Conservation (phyloP, 2,797 vertebrate genomes). For the Pampus argenteus region DNA sequence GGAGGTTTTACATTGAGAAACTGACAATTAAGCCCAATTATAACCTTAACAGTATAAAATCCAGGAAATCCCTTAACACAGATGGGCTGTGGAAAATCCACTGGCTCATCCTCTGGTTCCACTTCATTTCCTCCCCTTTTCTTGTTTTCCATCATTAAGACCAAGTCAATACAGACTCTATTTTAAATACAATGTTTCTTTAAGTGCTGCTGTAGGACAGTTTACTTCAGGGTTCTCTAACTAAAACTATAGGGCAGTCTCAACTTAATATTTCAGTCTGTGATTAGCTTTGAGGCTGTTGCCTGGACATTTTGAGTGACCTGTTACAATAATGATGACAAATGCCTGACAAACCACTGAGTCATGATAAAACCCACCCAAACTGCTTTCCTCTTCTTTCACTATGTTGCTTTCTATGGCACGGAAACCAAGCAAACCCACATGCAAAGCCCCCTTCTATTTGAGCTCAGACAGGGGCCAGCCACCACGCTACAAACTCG, state of each 20-base stretch:
- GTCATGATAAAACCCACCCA: slow-evolving; percentile 65
- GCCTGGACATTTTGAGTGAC: slow-evolving; percentile 45
- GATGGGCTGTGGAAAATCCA: slow-evolving; percentile 39
- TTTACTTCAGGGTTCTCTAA: slow-evolving; percentile 20
- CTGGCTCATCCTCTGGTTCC: slow-evolving; percentile 22
- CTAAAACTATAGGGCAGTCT: slow-evolving; percentile 35
- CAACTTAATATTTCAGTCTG: slow-evolving; percentile 30
- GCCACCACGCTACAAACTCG: slow-evolving; percentile 71
- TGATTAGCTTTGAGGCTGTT: slow-evolving; percentile 42
- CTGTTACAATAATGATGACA: slow-evolving; percentile 52
- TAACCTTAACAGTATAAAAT: slow-evolving; percentile 33
- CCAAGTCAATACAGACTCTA: neutral
- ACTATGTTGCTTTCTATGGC: slow-evolving; percentile 38
- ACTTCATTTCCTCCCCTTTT: slow-evolving; percentile 3
- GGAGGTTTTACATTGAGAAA: slow-evolving; percentile 54
- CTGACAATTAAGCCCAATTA: slow-evolving; percentile 68
- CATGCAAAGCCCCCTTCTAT: slow-evolving; percentile 42
- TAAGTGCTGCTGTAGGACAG: neutral
- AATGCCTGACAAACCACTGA: slow-evolving; percentile 61
- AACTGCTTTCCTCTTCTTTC: slow-evolving; percentile 51
- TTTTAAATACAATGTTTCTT: slow-evolving; percentile 2
- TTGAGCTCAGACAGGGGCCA: slow-evolving; percentile 70
- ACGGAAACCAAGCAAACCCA: slow-evolving; percentile 40
- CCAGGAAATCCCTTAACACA: slow-evolving; percentile 65
- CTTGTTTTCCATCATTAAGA: slow-evolving; percentile 19